Evolutionary conservation across 2,888 invertebrate species (phyloP).

Genomic region (Magallana nippona): DNA sequence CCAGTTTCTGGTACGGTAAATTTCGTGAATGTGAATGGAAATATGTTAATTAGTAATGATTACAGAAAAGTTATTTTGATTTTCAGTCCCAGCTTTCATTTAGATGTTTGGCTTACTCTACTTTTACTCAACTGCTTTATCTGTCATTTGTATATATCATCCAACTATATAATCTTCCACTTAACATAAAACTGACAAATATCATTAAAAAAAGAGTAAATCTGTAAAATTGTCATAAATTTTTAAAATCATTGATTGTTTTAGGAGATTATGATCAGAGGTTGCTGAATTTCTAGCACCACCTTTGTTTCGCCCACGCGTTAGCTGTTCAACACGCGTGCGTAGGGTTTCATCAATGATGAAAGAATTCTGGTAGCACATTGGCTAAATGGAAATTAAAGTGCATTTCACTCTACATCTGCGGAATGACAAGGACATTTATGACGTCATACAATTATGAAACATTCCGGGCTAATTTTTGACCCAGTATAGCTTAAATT

Average conservation of each 20-base stretch:
- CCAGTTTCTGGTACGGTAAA: background rate
- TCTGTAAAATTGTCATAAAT: no score
- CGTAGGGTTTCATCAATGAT: no score
- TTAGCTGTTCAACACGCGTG: background rate
- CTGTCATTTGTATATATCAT: no score
- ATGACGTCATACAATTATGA: conserved; percentile 9
- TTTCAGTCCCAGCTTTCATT: no score
- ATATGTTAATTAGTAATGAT: background rate
- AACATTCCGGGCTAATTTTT: conserved; percentile 9
- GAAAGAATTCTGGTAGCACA: no score
- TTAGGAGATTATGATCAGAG: background rate
- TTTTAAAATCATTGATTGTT: no score
- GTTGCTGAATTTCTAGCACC: background rate
- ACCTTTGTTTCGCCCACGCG: background rate
- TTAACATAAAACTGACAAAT: no score
- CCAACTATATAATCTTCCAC: no score
- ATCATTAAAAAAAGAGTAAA: no score
- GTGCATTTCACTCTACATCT: background rate
- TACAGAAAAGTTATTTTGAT: no score
- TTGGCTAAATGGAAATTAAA: background rate
- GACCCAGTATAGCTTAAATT: background rate
- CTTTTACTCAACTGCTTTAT: no score
- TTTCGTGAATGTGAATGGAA: background rate
- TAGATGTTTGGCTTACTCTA: background rate
- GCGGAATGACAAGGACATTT: conserved; percentile 4